phyloP scores from a whole-genome alignment of 2,888 invertebrate species.

The Digitonthophagus gazella region DNA sequence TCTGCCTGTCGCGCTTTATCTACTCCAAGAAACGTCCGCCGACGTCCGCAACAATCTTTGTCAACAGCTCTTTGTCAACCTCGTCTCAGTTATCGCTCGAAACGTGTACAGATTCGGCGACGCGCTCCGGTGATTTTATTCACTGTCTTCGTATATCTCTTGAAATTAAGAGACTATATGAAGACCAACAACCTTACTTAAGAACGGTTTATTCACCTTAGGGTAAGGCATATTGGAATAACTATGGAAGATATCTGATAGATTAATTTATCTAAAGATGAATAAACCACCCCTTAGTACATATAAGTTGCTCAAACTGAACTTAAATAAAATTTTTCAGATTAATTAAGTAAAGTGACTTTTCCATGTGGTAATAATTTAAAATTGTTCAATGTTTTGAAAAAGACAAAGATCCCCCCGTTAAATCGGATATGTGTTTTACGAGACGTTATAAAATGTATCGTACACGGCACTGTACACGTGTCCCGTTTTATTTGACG shows the following conservation, averaged over 20 bases:
- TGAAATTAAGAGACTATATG: no score
- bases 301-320: no score
- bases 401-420: background rate
- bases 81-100: background rate
- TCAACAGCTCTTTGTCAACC: background rate
- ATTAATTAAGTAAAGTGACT: no score
- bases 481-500: constrained; percentile 16
- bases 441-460: background rate
- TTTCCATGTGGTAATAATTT: no score
- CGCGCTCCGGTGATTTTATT: background rate
- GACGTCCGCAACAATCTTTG: background rate
- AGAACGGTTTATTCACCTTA: no score
- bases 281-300: no score
- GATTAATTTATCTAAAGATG: no score
- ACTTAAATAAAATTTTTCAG: no score
- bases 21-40: background rate
- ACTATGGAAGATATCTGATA: no score
- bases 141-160: background rate
- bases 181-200: no score
- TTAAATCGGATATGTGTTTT: background rate
- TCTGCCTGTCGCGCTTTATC: background rate
- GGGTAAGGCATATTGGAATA: no score
- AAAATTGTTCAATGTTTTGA: background rate
- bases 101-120: background rate
- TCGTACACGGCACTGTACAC: constrained; percentile 2